These are phyloP conservation scores for Diploscapter pachys DNA, from an alignment of 1,140 invertebrate species.

Conservation along the genomic window DNA sequence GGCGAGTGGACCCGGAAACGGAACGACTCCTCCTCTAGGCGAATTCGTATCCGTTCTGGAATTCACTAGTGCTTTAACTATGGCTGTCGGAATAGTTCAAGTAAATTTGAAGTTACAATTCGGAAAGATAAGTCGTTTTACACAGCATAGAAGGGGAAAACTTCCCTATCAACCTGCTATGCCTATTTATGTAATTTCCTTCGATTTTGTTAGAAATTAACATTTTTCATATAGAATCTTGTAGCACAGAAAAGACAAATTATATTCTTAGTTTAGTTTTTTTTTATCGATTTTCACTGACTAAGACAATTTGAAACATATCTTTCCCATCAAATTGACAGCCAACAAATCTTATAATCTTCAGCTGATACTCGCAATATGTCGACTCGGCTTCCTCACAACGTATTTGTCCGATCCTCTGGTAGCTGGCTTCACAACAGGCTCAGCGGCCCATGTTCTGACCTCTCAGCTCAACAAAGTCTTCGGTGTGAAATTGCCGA, in stretches of 20 bases:
- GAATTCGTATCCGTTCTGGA: constrained; percentile 43
- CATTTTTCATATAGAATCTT: too few species aligned
- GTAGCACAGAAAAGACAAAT: too few species aligned
- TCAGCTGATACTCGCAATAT: constrained; percentile 50
- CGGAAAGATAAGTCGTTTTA: too few species aligned
- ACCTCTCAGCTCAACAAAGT: constrained; percentile 54
- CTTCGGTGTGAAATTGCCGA: constrained; percentile 51
- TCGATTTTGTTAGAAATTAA: too few species aligned
- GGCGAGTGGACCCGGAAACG: not conserved
- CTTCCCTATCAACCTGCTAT: too few species aligned
- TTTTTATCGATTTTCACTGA: too few species aligned
- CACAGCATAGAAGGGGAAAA: too few species aligned
- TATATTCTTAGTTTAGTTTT: too few species aligned
- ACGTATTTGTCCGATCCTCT: constrained; percentile 56
- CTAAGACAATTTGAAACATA: too few species aligned
- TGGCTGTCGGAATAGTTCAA: constrained; percentile 49
- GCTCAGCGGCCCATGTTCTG: constrained; percentile 54
- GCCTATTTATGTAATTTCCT: too few species aligned
- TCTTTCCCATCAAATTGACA: too few species aligned
- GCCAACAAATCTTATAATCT: constrained; percentile 13
- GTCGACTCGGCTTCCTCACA: constrained; percentile 55
- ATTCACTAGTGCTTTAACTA: constrained; percentile 52
- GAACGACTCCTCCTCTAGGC: constrained; percentile 20
- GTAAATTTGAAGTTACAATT: constrained; percentile 21
- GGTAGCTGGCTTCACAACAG: constrained; percentile 57